These are phyloP conservation scores for Fragum fragum DNA, from an alignment of 2,888 invertebrate genomes.

Conservation along the genomic window DNA sequence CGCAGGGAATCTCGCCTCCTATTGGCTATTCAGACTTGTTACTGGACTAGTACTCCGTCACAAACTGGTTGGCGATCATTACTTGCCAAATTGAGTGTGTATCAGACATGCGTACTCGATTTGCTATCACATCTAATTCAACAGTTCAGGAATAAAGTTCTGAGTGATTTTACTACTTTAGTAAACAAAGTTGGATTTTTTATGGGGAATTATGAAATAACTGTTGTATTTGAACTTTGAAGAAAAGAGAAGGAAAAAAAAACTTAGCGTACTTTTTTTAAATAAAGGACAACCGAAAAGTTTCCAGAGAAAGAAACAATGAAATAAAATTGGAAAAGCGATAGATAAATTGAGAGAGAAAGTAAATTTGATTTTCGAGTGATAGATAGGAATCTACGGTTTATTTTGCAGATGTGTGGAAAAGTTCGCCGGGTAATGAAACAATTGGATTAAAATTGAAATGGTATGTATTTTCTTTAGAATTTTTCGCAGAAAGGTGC, in stretches of 20 bases:
- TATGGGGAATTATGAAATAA: background rate
- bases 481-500: background rate
- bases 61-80: slow-evolving; percentile 9
- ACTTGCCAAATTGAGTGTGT: slow-evolving; percentile 22
- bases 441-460: slow-evolving; percentile 26
- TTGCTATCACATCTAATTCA: slow-evolving; percentile 7
- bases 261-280: background rate
- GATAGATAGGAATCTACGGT: background rate
- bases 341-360: slow-evolving; percentile 8
- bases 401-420: slow-evolving; percentile 5
- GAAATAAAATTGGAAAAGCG: slow-evolving; percentile 3
- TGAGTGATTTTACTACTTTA: background rate
- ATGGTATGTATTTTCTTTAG: slow-evolving; percentile 14
- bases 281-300: background rate
- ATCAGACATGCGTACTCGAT: slow-evolving; percentile 12
- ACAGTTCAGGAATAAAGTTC: slow-evolving; percentile 4
- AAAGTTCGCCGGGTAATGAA: slow-evolving; percentile 8
- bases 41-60: slow-evolving; percentile 14
- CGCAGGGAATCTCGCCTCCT: background rate
- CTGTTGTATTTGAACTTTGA: background rate
- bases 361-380: slow-evolving; percentile 25
- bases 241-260: background rate
- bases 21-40: slow-evolving; percentile 15
- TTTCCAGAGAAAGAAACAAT: background rate
- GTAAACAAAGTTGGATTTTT: background rate